Evolutionary conservation across 2,113 vertebrate genomes (phyloP).

Genomic region (Microtus pennsylvanicus): DNA sequence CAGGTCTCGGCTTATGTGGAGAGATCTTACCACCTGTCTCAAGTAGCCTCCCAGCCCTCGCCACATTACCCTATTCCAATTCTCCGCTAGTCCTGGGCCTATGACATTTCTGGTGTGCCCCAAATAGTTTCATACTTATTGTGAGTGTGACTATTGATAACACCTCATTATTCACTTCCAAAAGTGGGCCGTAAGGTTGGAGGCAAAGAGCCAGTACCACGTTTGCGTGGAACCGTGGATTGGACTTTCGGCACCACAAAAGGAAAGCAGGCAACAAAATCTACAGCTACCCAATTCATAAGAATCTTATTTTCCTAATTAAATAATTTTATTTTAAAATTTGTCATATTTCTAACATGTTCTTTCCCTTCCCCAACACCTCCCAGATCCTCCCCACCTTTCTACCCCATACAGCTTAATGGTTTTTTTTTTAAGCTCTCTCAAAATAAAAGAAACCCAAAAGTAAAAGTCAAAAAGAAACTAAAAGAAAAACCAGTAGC

Average conservation of each 20-base stretch:
- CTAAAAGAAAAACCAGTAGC: neutral
- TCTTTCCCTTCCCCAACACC: neutral
- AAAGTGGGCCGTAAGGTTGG: neutral
- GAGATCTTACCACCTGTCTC: constrained; percentile 11
- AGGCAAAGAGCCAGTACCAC: neutral
- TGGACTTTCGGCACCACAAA: neutral
- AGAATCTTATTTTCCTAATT: constrained; percentile 9
- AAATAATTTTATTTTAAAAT: neutral
- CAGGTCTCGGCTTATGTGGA: constrained; percentile 42
- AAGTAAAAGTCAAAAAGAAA: neutral
- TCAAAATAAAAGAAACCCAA: neutral
- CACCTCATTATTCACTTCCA: neutral
- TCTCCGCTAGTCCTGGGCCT: neutral
- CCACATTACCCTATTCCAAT: neutral
- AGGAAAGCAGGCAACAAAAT: neutral
- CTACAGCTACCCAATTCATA: neutral
- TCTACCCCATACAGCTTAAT: neutral
- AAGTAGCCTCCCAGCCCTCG: neutral
- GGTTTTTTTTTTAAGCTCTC: neutral
- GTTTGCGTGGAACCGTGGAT: neutral
- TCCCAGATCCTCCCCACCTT: neutral
- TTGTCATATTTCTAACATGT: no score
- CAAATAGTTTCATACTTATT: neutral
- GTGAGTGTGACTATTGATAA: constrained; percentile 8
- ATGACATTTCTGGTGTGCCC: neutral